Evolutionary conservation across 2,797 vertebrate species (phyloP).

Genomic region (Morelia viridis): DNA sequence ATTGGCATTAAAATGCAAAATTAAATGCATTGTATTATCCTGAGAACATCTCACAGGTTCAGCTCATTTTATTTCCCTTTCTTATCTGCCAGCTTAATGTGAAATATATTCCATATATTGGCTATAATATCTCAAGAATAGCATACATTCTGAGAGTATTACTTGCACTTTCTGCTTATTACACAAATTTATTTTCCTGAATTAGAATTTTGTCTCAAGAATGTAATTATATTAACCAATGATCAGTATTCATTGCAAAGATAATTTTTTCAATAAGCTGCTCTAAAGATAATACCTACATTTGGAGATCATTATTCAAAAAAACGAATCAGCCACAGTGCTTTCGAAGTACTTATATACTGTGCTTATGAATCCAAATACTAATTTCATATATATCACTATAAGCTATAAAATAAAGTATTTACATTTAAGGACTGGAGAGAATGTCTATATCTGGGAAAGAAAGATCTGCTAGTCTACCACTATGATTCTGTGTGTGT

Average conservation of each 20-base stretch:
- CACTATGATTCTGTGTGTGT: not conserved
- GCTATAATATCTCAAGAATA: conserved; percentile 12
- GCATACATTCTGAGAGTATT: not conserved
- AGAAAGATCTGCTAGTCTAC: not conserved
- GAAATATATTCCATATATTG: not conserved
- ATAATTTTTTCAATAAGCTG: not conserved
- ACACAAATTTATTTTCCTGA: conserved; percentile 28
- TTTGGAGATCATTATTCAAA: conserved; percentile 9
- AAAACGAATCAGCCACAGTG: not conserved
- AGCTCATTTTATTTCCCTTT: not conserved
- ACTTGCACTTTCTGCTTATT: not conserved
- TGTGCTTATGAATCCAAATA: not conserved
- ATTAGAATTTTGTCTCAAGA: conserved; percentile 8
- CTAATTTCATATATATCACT: conserved; percentile 2
- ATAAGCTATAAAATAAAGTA: not conserved
- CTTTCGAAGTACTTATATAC: not conserved
- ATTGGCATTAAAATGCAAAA: not conserved
- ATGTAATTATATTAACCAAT: conserved; percentile 24
- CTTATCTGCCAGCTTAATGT: not conserved
- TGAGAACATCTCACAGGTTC: conserved; percentile 1
- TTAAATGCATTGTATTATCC: not conserved
- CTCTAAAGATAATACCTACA: not conserved
- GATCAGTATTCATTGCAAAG: conserved; percentile 14
- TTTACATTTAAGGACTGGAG: not conserved
- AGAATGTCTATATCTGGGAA: not conserved